A percentile compares a stretch with the other conserved stretches of the same genome.
Evolutionary conservation across 2,797 vertebrate species (phyloP).

Genomic region (Bryconaethiops microstoma): DNA sequence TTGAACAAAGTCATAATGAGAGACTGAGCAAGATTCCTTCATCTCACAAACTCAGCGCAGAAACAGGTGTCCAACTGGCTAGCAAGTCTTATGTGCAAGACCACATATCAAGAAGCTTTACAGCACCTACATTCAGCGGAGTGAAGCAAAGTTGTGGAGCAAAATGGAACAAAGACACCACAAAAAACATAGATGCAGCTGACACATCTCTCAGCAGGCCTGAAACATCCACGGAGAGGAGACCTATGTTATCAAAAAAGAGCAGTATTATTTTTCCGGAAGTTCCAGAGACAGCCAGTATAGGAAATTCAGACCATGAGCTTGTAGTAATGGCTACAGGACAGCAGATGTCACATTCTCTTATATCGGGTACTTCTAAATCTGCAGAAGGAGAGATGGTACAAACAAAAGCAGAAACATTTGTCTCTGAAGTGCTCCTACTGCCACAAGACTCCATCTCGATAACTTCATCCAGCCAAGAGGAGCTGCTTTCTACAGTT

Average conservation of each 20-base stretch:
- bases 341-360: slow-evolving; percentile 20
- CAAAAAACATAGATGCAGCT: background rate
- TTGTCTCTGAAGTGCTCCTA: background rate
- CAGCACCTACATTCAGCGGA: background rate
- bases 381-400: slow-evolving; percentile 37
- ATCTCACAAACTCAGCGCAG: background rate
- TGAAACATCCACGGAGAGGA: slow-evolving; percentile 13
- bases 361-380: background rate
- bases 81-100: background rate
- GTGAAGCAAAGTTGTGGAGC: slow-evolving; percentile 15
- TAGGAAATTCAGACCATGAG: slow-evolving; percentile 12
- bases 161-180: background rate
- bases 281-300: slow-evolving; percentile 6
- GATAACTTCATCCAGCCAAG: slow-evolving; percentile 39
- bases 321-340: slow-evolving; percentile 1
- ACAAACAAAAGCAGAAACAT: slow-evolving; percentile 42
- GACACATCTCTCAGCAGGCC: slow-evolving; percentile 11
- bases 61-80: background rate
- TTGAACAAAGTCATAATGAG: slow-evolving; percentile 15
- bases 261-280: slow-evolving; percentile 2
- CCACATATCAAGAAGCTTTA: background rate
- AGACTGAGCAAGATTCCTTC: background rate
- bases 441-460: slow-evolving; percentile 9
- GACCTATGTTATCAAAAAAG: background rate
- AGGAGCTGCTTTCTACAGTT: slow-evolving; percentile 36